These are phyloP conservation scores for Tethea ocularis DNA, from an alignment of 2,888 invertebrate species.

Conservation along the genomic window DNA sequence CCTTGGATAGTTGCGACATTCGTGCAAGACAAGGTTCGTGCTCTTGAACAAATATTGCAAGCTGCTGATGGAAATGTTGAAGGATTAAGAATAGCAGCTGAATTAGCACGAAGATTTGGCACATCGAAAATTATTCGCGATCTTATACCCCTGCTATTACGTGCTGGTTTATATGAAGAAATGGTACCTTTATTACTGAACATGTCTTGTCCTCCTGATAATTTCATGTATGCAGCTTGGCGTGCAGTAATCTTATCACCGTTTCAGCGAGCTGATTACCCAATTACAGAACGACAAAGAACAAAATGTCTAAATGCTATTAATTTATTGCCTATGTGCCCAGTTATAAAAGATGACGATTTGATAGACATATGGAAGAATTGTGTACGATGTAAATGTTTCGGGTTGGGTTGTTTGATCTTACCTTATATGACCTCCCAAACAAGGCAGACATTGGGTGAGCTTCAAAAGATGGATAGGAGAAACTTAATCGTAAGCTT, in stretches of 20 bases:
- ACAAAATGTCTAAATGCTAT: constrained; percentile 69
- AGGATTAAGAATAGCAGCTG: constrained; percentile 64
- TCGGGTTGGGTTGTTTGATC: constrained; percentile 72
- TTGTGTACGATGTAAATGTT: constrained; percentile 71
- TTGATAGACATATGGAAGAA: constrained; percentile 77
- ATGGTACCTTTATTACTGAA: constrained; percentile 70
- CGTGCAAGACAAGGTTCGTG: constrained; percentile 67
- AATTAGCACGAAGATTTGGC: constrained; percentile 63
- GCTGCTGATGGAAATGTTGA: constrained; percentile 59
- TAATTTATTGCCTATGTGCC: constrained; percentile 74
- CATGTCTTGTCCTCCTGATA: constrained; percentile 59
- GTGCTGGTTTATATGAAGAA: constrained; percentile 64
- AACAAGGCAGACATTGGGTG: constrained; percentile 61
- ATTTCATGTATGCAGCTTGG: constrained; percentile 68
- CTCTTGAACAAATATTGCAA: constrained; percentile 69
- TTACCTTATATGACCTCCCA: constrained; percentile 73
- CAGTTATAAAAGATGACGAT: constrained; percentile 73
- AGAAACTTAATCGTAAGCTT: constrained; percentile 73
- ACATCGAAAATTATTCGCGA: constrained; percentile 53
- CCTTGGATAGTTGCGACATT: constrained; percentile 76
- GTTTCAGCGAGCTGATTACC: constrained; percentile 76
- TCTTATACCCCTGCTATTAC: constrained; percentile 60
- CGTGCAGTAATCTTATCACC: constrained; percentile 70
- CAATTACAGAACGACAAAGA: constrained; percentile 75
- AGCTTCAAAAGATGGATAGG: constrained; percentile 73